These are phyloP conservation scores for Falco concolor DNA, from an alignment of 2,797 vertebrate species.

Conservation along the genomic window DNA sequence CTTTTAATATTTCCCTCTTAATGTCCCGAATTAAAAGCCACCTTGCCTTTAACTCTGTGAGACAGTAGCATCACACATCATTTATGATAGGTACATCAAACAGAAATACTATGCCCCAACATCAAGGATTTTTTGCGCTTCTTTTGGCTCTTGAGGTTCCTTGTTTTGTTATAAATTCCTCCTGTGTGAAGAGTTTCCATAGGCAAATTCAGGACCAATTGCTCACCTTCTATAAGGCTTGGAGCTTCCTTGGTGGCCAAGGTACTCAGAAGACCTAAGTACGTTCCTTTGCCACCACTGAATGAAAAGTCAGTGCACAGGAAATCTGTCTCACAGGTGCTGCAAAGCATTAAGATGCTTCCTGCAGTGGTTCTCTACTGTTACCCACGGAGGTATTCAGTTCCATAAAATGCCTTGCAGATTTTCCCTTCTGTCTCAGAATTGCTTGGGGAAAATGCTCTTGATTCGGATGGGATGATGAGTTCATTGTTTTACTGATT, in stretches of 20 bases:
- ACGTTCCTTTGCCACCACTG: not conserved
- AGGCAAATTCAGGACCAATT: not conserved
- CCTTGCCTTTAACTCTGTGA: not conserved
- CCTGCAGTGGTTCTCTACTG: not conserved
- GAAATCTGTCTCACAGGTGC: not conserved
- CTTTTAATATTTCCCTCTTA: conserved; percentile 15
- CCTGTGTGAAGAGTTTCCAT: not conserved
- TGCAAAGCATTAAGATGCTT: not conserved
- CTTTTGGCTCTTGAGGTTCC: not conserved
- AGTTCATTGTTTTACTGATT: conserved; percentile 54
- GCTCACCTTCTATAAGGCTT: not conserved
- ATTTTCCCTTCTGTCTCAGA: not conserved
- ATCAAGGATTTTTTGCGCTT: not conserved
- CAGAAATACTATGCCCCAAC: not conserved
- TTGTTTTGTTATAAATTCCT: not conserved
- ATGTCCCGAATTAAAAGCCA: conserved; percentile 14
- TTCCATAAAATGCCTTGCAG: not conserved
- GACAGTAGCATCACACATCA: not conserved
- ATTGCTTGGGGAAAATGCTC: not conserved
- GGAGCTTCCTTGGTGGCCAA: not conserved
- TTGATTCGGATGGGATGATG: conserved; percentile 6
- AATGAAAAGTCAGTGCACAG: not conserved
- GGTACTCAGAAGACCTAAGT: not conserved
- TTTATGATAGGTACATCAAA: not conserved
- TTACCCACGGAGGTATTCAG: not conserved